phyloP scores from a whole-genome alignment of 1,140 invertebrate species.

The Calliphora vicina region DNA sequence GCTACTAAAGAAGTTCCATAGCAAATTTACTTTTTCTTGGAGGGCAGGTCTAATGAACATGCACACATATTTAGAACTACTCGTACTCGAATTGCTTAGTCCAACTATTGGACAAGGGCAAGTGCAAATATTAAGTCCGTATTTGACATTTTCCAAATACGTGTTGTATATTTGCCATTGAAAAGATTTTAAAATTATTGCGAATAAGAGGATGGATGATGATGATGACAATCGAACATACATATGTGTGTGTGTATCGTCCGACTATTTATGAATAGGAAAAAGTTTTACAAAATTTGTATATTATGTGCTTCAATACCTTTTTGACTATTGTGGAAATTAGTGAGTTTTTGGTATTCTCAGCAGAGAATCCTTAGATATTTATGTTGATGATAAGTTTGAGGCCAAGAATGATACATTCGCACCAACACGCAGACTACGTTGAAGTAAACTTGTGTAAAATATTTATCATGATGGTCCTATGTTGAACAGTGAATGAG shows the following conservation, averaged over 20 bases:
- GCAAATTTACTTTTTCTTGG: no score
- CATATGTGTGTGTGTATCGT: no score
- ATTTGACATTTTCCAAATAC: constrained; percentile 11
- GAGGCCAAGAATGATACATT: constrained; percentile 6
- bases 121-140: background rate
- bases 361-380: background rate
- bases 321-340: background rate
- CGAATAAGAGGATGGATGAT: background rate
- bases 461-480: constrained; percentile 10
- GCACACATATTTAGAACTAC: background rate
- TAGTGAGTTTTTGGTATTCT: background rate
- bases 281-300: background rate
- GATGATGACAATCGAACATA: no score
- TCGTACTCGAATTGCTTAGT: background rate
- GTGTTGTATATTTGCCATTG: background rate
- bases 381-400: background rate
- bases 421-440: background rate
- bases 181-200: background rate
- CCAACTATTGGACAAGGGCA: constrained; percentile 6
- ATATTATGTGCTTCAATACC: constrained; percentile 6
- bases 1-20: no score
- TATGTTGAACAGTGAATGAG: constrained; percentile 6
- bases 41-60: no score
- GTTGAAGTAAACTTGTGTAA: background rate
- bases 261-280: background rate